Evolutionary conservation across 2,113 vertebrate genomes (phyloP).

Genomic region (Nerophis ophidion): DNA sequence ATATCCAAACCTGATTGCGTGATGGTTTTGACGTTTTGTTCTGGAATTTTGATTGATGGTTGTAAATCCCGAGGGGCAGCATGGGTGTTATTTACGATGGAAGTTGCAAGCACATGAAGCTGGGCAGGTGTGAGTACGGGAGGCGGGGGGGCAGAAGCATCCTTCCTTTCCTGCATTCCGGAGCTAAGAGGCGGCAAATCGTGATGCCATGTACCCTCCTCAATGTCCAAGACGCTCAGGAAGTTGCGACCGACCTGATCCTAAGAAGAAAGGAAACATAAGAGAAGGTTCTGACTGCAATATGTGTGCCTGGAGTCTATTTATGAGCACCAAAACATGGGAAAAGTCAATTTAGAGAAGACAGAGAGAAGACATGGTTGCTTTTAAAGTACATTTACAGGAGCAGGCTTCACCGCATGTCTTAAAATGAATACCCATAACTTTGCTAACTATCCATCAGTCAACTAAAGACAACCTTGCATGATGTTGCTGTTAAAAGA

Average conservation of each 20-base stretch:
- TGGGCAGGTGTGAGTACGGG: slow-evolving; percentile 62
- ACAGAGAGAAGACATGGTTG: too few species aligned
- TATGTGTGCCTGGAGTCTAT: too few species aligned
- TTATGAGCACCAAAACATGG: too few species aligned
- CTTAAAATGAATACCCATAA: too few species aligned
- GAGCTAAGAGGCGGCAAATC: slow-evolving; percentile 44
- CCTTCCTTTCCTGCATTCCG: slow-evolving; percentile 51
- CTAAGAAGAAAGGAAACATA: slow-evolving; percentile 37
- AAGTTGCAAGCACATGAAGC: slow-evolving; percentile 65
- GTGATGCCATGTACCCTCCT: slow-evolving; percentile 60
- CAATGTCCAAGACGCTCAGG: slow-evolving; percentile 79
- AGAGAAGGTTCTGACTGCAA: not conserved
- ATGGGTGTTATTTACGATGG: slow-evolving; percentile 48
- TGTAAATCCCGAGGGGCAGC: slow-evolving; percentile 18
- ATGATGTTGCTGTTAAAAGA: too few species aligned
- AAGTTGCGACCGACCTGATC: slow-evolving; percentile 60
- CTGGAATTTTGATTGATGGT: not conserved
- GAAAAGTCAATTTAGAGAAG: too few species aligned
- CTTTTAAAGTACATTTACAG: too few species aligned
- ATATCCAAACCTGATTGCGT: slow-evolving; percentile 40
- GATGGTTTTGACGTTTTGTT: slow-evolving; percentile 1
- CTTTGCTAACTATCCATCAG: too few species aligned
- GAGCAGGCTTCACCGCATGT: too few species aligned
- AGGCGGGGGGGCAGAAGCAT: slow-evolving; percentile 24
- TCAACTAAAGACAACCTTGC: too few species aligned